Base-by-base conservation (phyloP, 35 echinoderm and acorn worm species). In the Anneissia japonica region DNA sequence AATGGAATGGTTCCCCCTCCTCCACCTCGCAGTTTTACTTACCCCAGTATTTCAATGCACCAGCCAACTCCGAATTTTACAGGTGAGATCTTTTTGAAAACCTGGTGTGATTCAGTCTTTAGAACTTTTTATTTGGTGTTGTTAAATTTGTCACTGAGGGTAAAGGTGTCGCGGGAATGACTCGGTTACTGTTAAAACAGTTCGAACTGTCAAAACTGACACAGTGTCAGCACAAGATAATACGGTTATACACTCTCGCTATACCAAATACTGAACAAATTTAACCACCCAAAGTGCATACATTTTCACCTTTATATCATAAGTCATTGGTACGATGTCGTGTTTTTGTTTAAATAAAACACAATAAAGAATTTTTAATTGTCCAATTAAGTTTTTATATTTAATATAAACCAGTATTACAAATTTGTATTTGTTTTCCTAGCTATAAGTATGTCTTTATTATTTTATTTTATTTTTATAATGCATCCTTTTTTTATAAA, bases 1-100 rank as follows among this genome's bases (percentile, higher is more conserved):
- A 99, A 99, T 75, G 90, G 96, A 51, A 99, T 99, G 84, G 96
- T 99, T n/a, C 92, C 96, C 30, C 77, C 89, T 32, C 89, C 96
- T 46, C 88, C 96, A 73, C 96, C 96, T 80, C 79, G 96, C 37
- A 93, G 96, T 77, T 99, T 99, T 56, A 38, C 92, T n/a, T 99
- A 99, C 91, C 96, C 92, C 26, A 84, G 96, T 31, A 85, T 93
- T 17, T 87, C 90, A 23, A 99, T 99, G 96, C 96, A 99, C 80
- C 85, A 90, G 31, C 72, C 89, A 7, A 77, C 92, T 10, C 89
- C 90, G 56, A 91, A 99, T 38, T 75, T 79, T 36, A 76, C 51
- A 64, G 51, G 51, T 99, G 31, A 86, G 88, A 82, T 75, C 92
- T 34, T 89, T 89, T 91, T 84, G 81, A 88, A 73, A 10, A 35